Evolutionary conservation across 2,888 invertebrate species (phyloP).

Genomic region (Agriopis leucophaearia): DNA sequence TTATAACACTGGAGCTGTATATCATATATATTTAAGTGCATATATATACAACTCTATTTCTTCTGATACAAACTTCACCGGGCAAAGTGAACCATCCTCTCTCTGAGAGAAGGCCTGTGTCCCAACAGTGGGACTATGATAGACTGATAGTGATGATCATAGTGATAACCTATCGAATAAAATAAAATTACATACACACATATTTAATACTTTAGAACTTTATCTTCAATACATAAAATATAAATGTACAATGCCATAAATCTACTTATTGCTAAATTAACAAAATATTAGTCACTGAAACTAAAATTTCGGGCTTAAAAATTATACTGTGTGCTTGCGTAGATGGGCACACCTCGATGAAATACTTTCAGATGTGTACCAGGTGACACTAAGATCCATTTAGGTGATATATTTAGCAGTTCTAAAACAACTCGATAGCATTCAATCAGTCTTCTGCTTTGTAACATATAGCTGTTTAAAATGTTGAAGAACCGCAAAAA

Average conservation of each 20-base stretch:
- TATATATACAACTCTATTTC: background rate
- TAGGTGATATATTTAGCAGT: constrained; percentile 12
- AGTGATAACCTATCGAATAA: constrained; percentile 25
- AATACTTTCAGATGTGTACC: constrained; percentile 37
- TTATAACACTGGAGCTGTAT: background rate
- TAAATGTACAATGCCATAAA: constrained; percentile 54
- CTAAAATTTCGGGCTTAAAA: constrained; percentile 55
- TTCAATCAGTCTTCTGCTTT: constrained; percentile 47
- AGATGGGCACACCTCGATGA: constrained; percentile 52
- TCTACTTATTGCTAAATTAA: constrained; percentile 70
- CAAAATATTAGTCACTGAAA: constrained; percentile 59
- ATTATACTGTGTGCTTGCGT: constrained; percentile 61
- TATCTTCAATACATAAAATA: constrained; percentile 53
- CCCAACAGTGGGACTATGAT: too few species aligned
- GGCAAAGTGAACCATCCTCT: too few species aligned
- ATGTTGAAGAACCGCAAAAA: constrained; percentile 21
- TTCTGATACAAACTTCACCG: too few species aligned
- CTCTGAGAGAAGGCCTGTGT: too few species aligned
- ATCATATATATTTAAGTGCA: too few species aligned
- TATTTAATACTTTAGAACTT: constrained; percentile 53
- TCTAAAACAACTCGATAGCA: constrained; percentile 17
- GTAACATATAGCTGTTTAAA: constrained; percentile 11
- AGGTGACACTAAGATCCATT: constrained; percentile 62
- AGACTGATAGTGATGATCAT: background rate
- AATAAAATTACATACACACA: constrained; percentile 49